phyloP scores from a whole-genome alignment of 2,113 vertebrate species.

The Semnornis frantzii region DNA sequence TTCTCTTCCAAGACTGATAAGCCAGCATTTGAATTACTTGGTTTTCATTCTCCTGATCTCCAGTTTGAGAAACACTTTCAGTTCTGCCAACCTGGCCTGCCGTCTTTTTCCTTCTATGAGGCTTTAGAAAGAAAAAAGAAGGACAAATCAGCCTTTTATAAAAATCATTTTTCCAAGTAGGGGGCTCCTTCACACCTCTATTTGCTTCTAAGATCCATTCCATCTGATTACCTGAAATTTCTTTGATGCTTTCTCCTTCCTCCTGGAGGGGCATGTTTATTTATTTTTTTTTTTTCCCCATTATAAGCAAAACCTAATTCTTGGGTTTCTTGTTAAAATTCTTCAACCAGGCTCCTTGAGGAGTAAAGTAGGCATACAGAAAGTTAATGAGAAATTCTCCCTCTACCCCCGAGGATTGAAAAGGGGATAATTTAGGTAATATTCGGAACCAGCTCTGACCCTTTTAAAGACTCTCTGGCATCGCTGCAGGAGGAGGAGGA shows the following conservation, averaged over 20 bases:
- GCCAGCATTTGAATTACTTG: not conserved
- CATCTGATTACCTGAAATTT: not conserved
- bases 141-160: not conserved
- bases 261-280: not conserved
- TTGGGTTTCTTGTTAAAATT: conserved; percentile 7
- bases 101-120: conserved; percentile 9
- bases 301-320: not conserved
- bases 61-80: conserved; percentile 32
- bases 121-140: not conserved
- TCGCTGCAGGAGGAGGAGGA: fast-evolving
- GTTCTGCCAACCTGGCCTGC: conserved; percentile 5
- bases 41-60: conserved; percentile 41
- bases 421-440: conserved; percentile 39
- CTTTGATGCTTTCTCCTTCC: not conserved
- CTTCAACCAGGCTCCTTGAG: not conserved
- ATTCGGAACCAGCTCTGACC: conserved; percentile 13
- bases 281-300: not conserved
- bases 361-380: not conserved
- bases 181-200: not conserved
- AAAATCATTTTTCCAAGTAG: not conserved
- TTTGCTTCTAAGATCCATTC: not conserved
- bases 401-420: not conserved
- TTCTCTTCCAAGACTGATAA: conserved; percentile 46
- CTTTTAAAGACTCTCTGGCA: not conserved
- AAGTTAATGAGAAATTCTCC: conserved; percentile 63